Base-by-base conservation (phyloP, 2,888 invertebrate genomes). In the Pyrrhopygopsis socrates region DNA sequence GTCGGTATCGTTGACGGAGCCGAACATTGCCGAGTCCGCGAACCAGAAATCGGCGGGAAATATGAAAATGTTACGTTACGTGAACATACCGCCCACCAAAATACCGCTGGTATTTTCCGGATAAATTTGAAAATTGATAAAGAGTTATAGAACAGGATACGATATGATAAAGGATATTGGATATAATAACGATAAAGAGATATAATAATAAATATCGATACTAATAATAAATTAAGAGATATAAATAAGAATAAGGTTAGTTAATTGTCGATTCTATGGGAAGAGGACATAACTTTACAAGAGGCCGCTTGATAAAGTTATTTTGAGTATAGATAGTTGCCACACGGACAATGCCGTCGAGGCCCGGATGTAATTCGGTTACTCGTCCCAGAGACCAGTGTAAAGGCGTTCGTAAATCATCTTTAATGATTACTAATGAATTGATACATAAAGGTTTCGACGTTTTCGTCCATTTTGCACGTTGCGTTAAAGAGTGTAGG, bases 391-490 rank as follows among this genome's bases (percentile, higher is more conserved):
- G 22, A 65, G 68, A 58, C 75, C 68, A 67, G 50, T 78, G 50
- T 20, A 65, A 30, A 22, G 54, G 65, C 22, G 45, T 8, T 0
- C 15, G 27, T 15, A 38, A 76, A 15, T 79, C 81, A 41, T 68
- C 73, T 65, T 85, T 78, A 22, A 85, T 54, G 22, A 85, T 45
- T 13, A 85, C 85, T 6, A 85, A 22, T 0, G 78, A 74, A 45
- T 58, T 41, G 9, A 80, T 38, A 22, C 73, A 15, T 34, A 87
- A 67, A 3, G 84, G 79, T 80, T 77, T 76, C 9, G 45, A 85
- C 54, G 75, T 27, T 34, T 84, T 80, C 11, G 79, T 84, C 87
- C 85, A 85, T 45, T 89, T 89, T 6, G 81, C 79, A 9, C 89
- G 83, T 73, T 81, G 67, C 15, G 83, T 88, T 63, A 88, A 30